These are phyloP conservation scores for Araneus ventricosus DNA, from an alignment of 1,140 invertebrate species.

Conservation along the genomic window DNA sequence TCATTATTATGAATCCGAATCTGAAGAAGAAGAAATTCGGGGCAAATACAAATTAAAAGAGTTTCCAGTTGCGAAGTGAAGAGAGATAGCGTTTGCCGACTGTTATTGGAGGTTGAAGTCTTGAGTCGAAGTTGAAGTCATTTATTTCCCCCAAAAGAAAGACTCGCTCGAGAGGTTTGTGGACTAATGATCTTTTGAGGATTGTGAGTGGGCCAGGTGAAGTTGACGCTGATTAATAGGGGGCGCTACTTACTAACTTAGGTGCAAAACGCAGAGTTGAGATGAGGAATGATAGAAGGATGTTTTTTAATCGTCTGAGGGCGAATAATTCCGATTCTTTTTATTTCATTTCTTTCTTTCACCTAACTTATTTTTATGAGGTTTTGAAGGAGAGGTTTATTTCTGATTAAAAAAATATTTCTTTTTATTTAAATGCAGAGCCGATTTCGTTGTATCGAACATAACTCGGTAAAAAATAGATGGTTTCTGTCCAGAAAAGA, in stretches of 20 bases:
- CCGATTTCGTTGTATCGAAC: neutral
- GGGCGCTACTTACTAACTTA: slow-evolving; percentile 66
- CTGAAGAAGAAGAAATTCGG: slow-evolving; percentile 28
- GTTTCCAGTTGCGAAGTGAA: slow-evolving; percentile 24
- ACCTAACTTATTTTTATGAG: slow-evolving; percentile 16
- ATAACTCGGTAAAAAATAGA: neutral
- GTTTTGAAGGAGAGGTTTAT: neutral
- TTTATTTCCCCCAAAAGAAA: slow-evolving; percentile 68
- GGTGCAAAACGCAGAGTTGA: slow-evolving; percentile 58
- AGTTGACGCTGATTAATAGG: slow-evolving; percentile 74
- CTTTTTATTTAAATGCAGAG: neutral
- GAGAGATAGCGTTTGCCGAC: slow-evolving; percentile 8
- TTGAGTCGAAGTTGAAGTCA: slow-evolving; percentile 73
- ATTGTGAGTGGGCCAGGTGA: slow-evolving; percentile 72
- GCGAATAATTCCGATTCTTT: slow-evolving; percentile 14
- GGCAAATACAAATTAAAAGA: slow-evolving; percentile 58
- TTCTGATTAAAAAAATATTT: neutral
- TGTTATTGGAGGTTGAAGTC: neutral
- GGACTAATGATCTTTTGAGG: slow-evolving; percentile 73
- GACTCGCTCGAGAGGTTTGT: slow-evolving; percentile 35
- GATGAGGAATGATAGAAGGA: slow-evolving; percentile 32
- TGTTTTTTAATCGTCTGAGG: slow-evolving; percentile 67
- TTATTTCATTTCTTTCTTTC: neutral
- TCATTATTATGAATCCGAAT: slow-evolving; percentile 52
- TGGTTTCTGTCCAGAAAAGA: neutral